Percentiles rank a stretch among this genome's conserved stretches.
Evolutionary conservation across 2,888 invertebrate genomes (phyloP).

Genomic region (Brachypterus glaber): DNA sequence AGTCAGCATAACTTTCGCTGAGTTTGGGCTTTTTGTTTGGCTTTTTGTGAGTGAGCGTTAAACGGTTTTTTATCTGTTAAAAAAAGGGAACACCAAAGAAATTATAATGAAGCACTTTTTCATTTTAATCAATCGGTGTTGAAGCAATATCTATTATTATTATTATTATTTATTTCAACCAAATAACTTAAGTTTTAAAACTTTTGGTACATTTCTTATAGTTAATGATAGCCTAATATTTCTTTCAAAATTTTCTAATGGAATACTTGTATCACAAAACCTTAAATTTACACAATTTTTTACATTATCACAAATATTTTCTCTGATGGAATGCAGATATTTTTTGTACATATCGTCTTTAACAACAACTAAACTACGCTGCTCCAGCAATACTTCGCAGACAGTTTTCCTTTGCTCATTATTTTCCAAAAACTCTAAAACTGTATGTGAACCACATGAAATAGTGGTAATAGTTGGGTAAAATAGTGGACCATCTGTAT

Average conservation of each 20-base stretch:
- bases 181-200: conserved; percentile 58
- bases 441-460: conserved; percentile 79
- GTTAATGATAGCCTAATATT: conserved; percentile 78
- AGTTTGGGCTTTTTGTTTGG: no score
- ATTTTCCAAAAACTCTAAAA: conserved; percentile 72
- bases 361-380: conserved; percentile 78
- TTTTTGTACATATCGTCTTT: conserved; percentile 72
- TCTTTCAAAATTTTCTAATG: conserved; percentile 46
- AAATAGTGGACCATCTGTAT: conserved; percentile 91
- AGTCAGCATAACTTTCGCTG: no score
- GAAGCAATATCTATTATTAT: neutral
- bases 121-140: no score
- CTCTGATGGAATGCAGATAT: conserved; percentile 81
- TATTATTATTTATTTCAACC: neutral
- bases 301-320: conserved; percentile 56
- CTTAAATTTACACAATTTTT: conserved; percentile 50
- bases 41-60: no score
- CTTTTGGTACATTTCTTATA: conserved; percentile 87
- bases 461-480: conserved; percentile 88
- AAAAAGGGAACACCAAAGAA: no score
- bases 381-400: conserved; percentile 76
- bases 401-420: conserved; percentile 39
- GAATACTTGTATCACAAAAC: conserved; percentile 37
- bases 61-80: no score
- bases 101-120: no score